These are phyloP conservation scores for Gadus chalcogrammus DNA, from an alignment of 2,113 vertebrate genomes.

Conservation along the genomic window DNA sequence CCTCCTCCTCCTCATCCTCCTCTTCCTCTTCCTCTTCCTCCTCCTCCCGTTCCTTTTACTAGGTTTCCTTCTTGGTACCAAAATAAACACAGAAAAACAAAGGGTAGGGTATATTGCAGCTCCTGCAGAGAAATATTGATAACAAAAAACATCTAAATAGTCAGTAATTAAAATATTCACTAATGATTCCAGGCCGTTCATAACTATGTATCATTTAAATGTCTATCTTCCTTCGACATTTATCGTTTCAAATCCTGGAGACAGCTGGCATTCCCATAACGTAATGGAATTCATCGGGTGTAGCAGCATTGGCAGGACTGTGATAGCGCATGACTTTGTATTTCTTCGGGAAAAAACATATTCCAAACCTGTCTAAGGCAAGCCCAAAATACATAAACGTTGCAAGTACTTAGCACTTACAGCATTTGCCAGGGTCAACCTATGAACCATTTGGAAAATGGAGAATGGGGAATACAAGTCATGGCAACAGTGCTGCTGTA, in stretches of 20 bases:
- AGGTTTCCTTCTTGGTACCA: not conserved
- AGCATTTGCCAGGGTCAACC: not conserved
- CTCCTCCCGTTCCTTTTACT: conserved; percentile 49
- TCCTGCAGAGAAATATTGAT: too few relatives aligned
- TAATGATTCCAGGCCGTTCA: too few relatives aligned
- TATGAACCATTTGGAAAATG: not conserved
- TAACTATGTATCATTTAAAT: too few relatives aligned
- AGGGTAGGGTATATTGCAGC: too few relatives aligned
- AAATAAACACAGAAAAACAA: too few relatives aligned
- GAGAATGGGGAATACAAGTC: too few relatives aligned
- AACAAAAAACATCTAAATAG: too few relatives aligned
- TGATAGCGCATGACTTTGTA: not conserved
- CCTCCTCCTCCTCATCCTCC: conserved; percentile 71
- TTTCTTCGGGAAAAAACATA: not conserved
- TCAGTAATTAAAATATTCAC: too few relatives aligned
- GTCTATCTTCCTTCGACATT: too few relatives aligned
- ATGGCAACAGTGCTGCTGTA: not conserved
- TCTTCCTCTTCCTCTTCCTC: conserved; percentile 67
- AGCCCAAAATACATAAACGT: not conserved
- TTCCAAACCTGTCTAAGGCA: not conserved
- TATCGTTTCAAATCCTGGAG: too few relatives aligned
- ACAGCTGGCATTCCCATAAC: too few relatives aligned
- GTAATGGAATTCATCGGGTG: not conserved
- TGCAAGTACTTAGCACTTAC: not conserved
- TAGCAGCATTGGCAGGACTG: not conserved